Conservation (phyloP, 2,797 vertebrate species). For the Squalus acanthias region DNA sequence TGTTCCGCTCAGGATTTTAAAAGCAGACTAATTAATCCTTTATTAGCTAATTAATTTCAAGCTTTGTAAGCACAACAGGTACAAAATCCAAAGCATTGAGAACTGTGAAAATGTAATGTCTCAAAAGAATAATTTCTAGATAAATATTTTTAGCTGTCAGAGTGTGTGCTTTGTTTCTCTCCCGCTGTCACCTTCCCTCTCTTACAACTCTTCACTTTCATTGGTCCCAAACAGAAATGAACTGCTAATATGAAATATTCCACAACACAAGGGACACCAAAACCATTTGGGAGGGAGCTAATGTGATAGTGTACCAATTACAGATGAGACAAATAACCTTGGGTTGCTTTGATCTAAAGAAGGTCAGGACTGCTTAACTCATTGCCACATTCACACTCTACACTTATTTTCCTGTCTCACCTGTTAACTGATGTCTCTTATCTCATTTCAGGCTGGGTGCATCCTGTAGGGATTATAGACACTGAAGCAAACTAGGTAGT, state of each 20-base stretch:
- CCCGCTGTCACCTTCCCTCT: not conserved
- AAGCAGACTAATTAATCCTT: constrained; percentile 47
- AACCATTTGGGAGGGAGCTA: not conserved
- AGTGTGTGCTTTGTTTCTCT: not conserved
- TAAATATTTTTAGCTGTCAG: not conserved
- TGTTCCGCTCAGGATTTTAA: constrained; percentile 47
- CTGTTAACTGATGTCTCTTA: not conserved
- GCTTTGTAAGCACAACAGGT: constrained; percentile 38
- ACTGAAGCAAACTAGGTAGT: not conserved
- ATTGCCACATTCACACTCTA: not conserved
- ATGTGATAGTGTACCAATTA: not conserved
- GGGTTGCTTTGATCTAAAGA: not conserved
- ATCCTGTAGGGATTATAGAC: not conserved
- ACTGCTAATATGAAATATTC: not conserved
- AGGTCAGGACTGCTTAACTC: not conserved
- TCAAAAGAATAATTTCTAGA: not conserved
- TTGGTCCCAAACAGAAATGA: not conserved
- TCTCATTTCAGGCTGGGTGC: not conserved
- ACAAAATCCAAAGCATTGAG: constrained; percentile 21
- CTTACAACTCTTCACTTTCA: not conserved
- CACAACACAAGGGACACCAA: not conserved
- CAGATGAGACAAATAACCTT: not conserved
- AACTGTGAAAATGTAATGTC: constrained; percentile 30
- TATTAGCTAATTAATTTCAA: constrained; percentile 41
- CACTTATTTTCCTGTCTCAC: not conserved